phyloP scores from a whole-genome alignment of 2,888 invertebrate genomes.

The Lasioglossum calceatum region DNA sequence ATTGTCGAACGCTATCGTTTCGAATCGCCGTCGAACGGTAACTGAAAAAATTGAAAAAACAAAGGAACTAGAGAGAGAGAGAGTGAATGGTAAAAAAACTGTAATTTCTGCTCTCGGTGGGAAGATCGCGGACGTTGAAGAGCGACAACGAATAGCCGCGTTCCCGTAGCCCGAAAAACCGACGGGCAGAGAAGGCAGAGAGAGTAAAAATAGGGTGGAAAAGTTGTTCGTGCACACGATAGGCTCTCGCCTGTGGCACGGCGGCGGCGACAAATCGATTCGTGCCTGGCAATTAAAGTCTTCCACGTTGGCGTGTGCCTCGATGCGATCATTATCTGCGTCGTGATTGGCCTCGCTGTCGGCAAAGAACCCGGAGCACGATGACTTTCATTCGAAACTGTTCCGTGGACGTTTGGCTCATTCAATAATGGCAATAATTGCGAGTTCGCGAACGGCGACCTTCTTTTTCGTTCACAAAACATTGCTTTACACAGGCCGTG shows the following conservation, averaged over 20 bases:
- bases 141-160: constrained; percentile 11
- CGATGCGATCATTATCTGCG: constrained; percentile 75
- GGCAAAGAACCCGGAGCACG: constrained; percentile 27
- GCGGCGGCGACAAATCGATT: constrained; percentile 79
- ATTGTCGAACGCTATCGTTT: constrained; percentile 11
- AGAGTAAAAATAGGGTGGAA: constrained; percentile 53
- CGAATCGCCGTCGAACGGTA: constrained; percentile 6
- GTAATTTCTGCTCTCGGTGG: constrained; percentile 1
- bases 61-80: not conserved
- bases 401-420: constrained; percentile 4
- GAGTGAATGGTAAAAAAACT: not conserved
- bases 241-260: constrained; percentile 57
- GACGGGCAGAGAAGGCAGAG: constrained; percentile 21
- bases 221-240: constrained; percentile 61
- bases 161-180: constrained; percentile 23
- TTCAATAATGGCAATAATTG: constrained; percentile 30
- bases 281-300: constrained; percentile 79
- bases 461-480: not conserved
- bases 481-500: not conserved
- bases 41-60: constrained; percentile 12
- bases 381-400: constrained; percentile 43
- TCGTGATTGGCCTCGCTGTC: constrained; percentile 69
- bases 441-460: not conserved
- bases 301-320: constrained; percentile 65
- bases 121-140: constrained; percentile 1